These are phyloP conservation scores for Minunthozetes semirufus DNA, from an alignment of 2,888 invertebrate genomes.

Conservation along the genomic window DNA sequence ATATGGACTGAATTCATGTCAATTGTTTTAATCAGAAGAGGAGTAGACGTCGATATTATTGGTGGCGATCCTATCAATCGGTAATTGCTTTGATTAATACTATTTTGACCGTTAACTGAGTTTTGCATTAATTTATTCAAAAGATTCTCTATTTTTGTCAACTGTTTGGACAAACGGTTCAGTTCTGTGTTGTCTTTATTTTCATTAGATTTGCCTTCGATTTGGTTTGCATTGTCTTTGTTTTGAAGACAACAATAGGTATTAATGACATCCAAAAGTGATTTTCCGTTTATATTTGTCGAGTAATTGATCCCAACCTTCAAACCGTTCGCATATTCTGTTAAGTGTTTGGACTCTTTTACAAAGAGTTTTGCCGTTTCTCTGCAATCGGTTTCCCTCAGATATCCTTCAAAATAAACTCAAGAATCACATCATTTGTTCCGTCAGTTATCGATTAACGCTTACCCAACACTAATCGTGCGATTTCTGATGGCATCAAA, in stretches of 20 bases:
- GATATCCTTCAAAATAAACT: conserved; percentile 18
- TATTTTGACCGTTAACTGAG: neutral
- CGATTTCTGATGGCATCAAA: conserved; percentile 37
- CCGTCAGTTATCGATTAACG: neutral
- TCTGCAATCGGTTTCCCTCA: conserved; percentile 30
- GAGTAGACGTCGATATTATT: neutral
- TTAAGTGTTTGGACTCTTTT: conserved; percentile 32
- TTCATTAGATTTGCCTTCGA: neutral
- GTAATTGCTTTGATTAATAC: neutral
- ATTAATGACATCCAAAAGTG: conserved; percentile 24
- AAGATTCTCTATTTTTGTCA: neutral
- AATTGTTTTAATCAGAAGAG: neutral
- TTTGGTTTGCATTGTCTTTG: neutral
- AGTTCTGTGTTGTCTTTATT: neutral
- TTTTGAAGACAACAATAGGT: neutral
- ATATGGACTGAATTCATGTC: neutral
- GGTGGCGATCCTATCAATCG: neutral
- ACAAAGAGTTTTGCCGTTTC: conserved; percentile 23
- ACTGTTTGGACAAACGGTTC: conserved; percentile 1
- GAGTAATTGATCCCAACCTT: conserved; percentile 31
- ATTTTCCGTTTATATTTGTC: conserved; percentile 23
- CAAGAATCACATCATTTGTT: neutral
- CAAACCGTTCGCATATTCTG: conserved; percentile 33
- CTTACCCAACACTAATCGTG: conserved; percentile 34
- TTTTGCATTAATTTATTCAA: neutral